These are phyloP conservation scores for Pelobates cultripes DNA, from an alignment of 2,797 vertebrate species.

Conservation along the genomic window DNA sequence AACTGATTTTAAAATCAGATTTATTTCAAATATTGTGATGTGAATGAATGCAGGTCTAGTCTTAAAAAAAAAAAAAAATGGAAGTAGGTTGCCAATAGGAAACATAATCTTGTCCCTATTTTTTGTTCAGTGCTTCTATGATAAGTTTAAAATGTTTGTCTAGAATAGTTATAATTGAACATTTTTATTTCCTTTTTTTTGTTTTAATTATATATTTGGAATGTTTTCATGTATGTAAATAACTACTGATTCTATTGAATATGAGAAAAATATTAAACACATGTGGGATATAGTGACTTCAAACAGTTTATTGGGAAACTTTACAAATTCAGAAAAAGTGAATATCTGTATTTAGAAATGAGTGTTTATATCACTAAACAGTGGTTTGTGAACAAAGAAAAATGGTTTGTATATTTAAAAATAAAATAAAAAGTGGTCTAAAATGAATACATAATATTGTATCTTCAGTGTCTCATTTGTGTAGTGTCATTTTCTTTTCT, in stretches of 20 bases:
- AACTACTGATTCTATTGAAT: slow-evolving; percentile 81
- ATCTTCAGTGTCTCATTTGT: slow-evolving; percentile 64
- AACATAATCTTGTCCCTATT: slow-evolving; percentile 8
- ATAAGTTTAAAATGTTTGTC: slow-evolving; percentile 80
- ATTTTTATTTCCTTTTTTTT: slow-evolving; percentile 42
- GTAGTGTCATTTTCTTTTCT: neutral
- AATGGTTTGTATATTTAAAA: slow-evolving; percentile 84
- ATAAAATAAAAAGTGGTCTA: slow-evolving; percentile 84
- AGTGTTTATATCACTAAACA: slow-evolving; percentile 83
- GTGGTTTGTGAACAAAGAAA: slow-evolving; percentile 85
- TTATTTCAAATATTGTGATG: slow-evolving; percentile 39
- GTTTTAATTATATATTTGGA: slow-evolving; percentile 79
- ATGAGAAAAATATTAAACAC: slow-evolving; percentile 75
- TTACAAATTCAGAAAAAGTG: slow-evolving; percentile 80
- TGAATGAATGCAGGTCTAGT: slow-evolving; percentile 43
- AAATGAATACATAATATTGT: slow-evolving; percentile 67
- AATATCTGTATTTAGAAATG: slow-evolving; percentile 86
- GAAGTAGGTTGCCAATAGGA: slow-evolving; percentile 19
- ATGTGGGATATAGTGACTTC: slow-evolving; percentile 81
- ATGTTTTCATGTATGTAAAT: slow-evolving; percentile 84
- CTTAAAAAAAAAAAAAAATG: slow-evolving; percentile 5
- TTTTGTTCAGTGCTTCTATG: slow-evolving; percentile 70
- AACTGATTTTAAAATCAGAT: slow-evolving; percentile 33
- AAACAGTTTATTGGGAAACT: slow-evolving; percentile 72
- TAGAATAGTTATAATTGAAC: slow-evolving; percentile 73